phyloP scores from a whole-genome alignment of 1,140 invertebrate species.

The Meloidogyne exigua region DNA sequence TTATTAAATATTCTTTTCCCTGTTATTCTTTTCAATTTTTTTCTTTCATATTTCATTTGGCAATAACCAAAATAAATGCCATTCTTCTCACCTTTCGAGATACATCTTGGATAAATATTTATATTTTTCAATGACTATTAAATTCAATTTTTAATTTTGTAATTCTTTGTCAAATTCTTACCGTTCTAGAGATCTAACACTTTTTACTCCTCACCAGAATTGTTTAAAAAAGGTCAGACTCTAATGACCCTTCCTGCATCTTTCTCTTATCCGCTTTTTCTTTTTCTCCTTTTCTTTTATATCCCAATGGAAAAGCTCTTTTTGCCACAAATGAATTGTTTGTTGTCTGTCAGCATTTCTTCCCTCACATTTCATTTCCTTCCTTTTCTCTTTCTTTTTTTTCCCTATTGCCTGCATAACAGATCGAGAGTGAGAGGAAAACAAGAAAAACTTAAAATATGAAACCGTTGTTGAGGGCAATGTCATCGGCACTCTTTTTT shows the following conservation, averaged over 20 bases:
- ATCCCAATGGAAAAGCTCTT: background rate
- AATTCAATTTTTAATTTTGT: too few species aligned
- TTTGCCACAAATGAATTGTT: slow-evolving; percentile 21
- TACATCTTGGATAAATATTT: too few species aligned
- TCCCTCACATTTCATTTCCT: background rate
- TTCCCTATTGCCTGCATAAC: background rate
- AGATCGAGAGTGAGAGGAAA: background rate
- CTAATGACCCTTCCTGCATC: background rate
- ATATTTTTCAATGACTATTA: too few species aligned
- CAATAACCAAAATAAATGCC: too few species aligned
- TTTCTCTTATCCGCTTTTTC: background rate
- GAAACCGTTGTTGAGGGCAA: slow-evolving; percentile 7
- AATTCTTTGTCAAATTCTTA: too few species aligned
- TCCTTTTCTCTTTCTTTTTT: background rate
- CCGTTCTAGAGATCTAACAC: too few species aligned
- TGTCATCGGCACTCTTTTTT: background rate
- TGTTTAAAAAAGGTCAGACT: background rate
- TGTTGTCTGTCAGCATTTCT: slow-evolving; percentile 13
- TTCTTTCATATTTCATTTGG: too few species aligned
- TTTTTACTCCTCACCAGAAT: too few species aligned
- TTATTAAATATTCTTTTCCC: too few species aligned
- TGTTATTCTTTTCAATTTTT: too few species aligned
- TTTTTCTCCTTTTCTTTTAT: background rate
- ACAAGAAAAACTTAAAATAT: background rate
- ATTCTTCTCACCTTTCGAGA: too few species aligned